These are phyloP conservation scores for silkworm (Bombyx mori) DNA, from an alignment of 1,140 invertebrate species.

Conservation along the genomic window DNA sequence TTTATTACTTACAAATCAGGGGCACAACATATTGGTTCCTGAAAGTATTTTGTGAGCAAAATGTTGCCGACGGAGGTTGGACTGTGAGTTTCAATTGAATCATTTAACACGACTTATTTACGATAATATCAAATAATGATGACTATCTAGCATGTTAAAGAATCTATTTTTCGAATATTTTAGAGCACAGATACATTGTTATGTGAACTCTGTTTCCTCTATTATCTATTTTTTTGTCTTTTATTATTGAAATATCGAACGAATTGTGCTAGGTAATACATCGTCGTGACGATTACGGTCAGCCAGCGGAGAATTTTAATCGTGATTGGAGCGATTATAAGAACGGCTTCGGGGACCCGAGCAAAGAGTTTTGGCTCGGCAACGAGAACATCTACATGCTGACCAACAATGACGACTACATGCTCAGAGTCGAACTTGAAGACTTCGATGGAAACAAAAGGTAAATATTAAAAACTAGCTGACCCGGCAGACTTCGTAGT, in stretches of 20 bases:
- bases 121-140: neutral
- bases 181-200: no score
- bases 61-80: conserved; percentile 92
- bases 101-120: no score
- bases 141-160: neutral
- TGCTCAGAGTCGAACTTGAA: conserved; percentile 89
- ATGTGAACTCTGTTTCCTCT: no score
- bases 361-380: conserved; percentile 93
- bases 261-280: conserved; percentile 82
- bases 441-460: conserved; percentile 95
- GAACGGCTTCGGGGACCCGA: conserved; percentile 93
- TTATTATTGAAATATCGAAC: neutral
- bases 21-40: conserved; percentile 94
- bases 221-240: neutral
- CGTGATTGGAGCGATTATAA: conserved; percentile 96
- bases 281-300: conserved; percentile 87
- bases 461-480: conserved; percentile 67
- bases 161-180: no score
- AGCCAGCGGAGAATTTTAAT: conserved; percentile 92
- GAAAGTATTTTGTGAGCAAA: conserved; percentile 93
- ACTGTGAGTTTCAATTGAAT: conserved; percentile 78
- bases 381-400: conserved; percentile 96
- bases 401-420: conserved; percentile 94
- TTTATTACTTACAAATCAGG: conserved; percentile 90
- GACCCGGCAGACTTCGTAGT: no score